phyloP scores from a whole-genome alignment of 2,113 vertebrate genomes.

The Bufo gargarizans region DNA sequence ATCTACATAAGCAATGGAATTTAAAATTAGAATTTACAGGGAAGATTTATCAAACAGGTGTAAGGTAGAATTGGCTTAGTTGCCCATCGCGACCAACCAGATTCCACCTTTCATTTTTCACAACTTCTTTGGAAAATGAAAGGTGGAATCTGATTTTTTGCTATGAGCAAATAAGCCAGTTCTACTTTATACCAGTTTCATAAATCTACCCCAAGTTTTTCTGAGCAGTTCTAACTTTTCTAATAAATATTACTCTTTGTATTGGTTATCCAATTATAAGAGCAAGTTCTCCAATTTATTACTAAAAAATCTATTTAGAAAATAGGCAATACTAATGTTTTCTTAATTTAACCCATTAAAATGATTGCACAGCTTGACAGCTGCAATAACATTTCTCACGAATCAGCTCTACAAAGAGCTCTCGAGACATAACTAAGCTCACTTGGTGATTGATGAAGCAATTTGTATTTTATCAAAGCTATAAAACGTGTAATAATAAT shows the following conservation, averaged over 20 bases:
- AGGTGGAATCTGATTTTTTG: too few relatives aligned
- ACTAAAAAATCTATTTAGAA: background rate
- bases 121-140: too few relatives aligned
- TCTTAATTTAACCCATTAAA: conserved; percentile 15
- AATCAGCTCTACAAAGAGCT: background rate
- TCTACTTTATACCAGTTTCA: too few relatives aligned
- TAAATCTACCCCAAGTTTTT: background rate
- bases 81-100: too few relatives aligned
- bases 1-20: too few relatives aligned
- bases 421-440: background rate
- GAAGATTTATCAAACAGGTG: too few relatives aligned
- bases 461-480: background rate
- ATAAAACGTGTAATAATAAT: background rate
- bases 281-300: background rate
- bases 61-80: too few relatives aligned
- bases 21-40: too few relatives aligned
- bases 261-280: background rate
- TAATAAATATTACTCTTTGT: background rate
- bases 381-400: background rate
- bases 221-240: background rate
- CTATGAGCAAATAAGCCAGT: too few relatives aligned
- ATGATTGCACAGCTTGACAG: background rate
- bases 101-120: too few relatives aligned
- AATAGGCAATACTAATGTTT: background rate
- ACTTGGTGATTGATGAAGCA: conserved; percentile 6